Evolutionary conservation across 2,888 invertebrate genomes (phyloP).

Genomic region (Melitaea athalia): DNA sequence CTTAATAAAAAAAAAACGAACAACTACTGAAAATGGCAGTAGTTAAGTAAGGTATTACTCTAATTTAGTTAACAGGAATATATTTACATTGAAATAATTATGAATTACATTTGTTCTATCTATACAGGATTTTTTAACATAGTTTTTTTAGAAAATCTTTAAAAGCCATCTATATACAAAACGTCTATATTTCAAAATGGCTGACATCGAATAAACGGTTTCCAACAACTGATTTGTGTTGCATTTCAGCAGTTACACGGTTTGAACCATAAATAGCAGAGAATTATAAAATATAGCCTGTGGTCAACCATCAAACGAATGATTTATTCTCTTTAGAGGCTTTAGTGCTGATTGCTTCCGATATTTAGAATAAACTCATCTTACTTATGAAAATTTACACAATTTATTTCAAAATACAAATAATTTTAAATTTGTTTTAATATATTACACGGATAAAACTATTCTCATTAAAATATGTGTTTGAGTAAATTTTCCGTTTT

Average conservation of each 20-base stretch:
- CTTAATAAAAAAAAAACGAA: conserved; percentile 4
- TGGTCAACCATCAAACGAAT: conserved; percentile 13
- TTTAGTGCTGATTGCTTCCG: not conserved
- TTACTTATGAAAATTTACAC: not conserved
- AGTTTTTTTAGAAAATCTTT: conserved; percentile 39
- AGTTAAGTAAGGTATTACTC: conserved; percentile 34
- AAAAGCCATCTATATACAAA: conserved; percentile 54
- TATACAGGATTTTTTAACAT: conserved; percentile 40
- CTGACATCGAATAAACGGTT: conserved; percentile 43
- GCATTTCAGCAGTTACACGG: conserved; percentile 21
- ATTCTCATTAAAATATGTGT: too few species aligned
- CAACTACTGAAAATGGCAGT: conserved; percentile 47
- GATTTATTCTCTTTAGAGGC: conserved; percentile 1
- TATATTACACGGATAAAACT: too few species aligned
- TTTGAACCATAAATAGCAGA: conserved; percentile 15
- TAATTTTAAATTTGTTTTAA: not conserved
- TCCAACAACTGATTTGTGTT: conserved; percentile 39
- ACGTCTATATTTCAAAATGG: conserved; percentile 47
- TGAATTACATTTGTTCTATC: conserved; percentile 41
- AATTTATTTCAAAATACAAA: not conserved
- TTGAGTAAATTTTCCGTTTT: too few species aligned
- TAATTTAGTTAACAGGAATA: conserved; percentile 39
- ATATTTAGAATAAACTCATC: not conserved
- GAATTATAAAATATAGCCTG: conserved; percentile 21
- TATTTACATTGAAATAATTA: conserved; percentile 44